Base-by-base conservation (phyloP, 1,140 invertebrate genomes). In the Temnothorax nylanderi region DNA sequence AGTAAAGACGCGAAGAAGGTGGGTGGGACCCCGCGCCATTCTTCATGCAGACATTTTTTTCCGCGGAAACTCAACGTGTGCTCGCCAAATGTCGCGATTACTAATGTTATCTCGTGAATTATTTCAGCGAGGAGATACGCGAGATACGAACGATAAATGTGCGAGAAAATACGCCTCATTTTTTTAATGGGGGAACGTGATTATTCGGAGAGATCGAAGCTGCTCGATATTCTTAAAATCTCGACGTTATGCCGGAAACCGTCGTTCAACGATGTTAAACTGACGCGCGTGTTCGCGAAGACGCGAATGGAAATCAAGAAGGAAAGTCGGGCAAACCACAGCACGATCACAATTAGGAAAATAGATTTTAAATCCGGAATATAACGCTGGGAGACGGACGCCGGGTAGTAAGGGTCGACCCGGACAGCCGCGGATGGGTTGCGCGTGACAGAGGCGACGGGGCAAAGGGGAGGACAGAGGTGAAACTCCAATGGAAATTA, bases 401-500 rank as follows among this genome's bases (percentile, higher is more conserved):
- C 90, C 90, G 54, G 65, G 88, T 64, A 56, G 90, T 82, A 88
- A 92, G 87, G 89, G 85, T 85, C 84, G 89, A 91, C 87, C 78
- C 87, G 86, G 86, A 90, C 90, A 88, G 90, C 87, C 87, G 87
- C 89, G 90, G 88, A 82, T 60, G 81, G 64, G 77, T 75, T 77
- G 81, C 80, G 84, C 80, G 65, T 64, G 74, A 88, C 80, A 76
- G 87, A 88, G 87, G 85, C 88, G 88, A 88, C 74, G 85, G 85
- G 78, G 85, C 58, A 37, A 32, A 16, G 84, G 85, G 80, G 72
- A 87, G 78, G 34, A 69, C 54, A 69, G 89, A 86, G 78, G 85
- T 58, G 60, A 80, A 64, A 89, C 89, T 92, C 85, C 87, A 93
- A 95, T 95, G 94, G 91, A 95, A 95, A 95, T 95, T 95, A 95